phyloP scores from a whole-genome alignment of 2,888 invertebrate genomes.

The Aphidoletes aphidimyza region DNA sequence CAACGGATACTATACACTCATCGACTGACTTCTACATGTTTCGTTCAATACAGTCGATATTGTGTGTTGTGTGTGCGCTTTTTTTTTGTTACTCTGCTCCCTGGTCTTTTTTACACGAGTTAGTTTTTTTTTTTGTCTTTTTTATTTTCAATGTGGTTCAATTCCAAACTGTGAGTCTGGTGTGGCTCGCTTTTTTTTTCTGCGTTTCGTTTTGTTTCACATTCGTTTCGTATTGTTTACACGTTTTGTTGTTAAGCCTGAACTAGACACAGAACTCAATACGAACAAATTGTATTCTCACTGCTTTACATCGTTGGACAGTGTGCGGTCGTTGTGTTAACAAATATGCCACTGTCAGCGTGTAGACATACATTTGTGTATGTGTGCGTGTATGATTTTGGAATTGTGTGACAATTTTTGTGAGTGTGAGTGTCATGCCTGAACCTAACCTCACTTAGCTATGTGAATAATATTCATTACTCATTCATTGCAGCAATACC shows the following conservation, averaged over 20 bases:
- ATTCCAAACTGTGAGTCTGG: neutral
- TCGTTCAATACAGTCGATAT: neutral
- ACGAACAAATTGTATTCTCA: neutral
- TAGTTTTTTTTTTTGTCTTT: neutral
- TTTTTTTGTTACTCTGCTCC: neutral
- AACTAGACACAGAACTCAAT: slow-evolving; percentile 28
- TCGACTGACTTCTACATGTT: slow-evolving; percentile 3
- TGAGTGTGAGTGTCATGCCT: neutral
- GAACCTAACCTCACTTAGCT: slow-evolving; percentile 11
- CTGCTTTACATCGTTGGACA: too few relatives aligned
- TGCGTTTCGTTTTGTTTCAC: neutral
- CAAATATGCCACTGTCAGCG: neutral
- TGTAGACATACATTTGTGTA: neutral
- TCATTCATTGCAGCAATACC: neutral
- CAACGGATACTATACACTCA: neutral
- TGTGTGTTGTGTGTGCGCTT: neutral
- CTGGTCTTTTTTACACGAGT: too few relatives aligned
- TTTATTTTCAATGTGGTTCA: neutral
- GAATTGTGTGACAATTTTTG: neutral
- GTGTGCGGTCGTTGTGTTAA: too few relatives aligned
- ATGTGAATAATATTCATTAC: neutral
- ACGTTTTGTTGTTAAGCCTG: slow-evolving; percentile 25
- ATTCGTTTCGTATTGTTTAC: slow-evolving; percentile 19
- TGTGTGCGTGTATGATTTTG: neutral
- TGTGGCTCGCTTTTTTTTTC: neutral